Conservation (phyloP, 2,113 vertebrate species). For the Pedetes capensis region DNA sequence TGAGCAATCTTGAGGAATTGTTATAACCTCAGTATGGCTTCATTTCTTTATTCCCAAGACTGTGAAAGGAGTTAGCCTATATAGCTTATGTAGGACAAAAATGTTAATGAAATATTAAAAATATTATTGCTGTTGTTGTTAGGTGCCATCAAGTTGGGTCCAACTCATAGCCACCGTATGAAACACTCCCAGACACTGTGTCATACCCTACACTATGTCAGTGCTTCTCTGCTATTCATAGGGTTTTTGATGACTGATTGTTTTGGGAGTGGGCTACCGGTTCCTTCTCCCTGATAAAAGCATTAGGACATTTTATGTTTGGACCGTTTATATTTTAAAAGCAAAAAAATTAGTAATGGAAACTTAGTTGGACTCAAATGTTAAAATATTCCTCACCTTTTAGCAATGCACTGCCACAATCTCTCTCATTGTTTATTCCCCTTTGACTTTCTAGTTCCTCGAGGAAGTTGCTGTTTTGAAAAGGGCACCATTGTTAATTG, state of each 20-base stretch:
- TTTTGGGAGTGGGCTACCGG: too few species aligned
- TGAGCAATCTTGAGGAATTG: not conserved
- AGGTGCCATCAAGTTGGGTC: too few species aligned
- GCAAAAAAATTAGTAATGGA: not conserved
- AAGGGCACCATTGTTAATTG: not conserved
- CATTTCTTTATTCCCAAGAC: not conserved
- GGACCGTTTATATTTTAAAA: not conserved
- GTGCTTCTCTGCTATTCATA: too few species aligned
- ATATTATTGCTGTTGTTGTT: too few species aligned
- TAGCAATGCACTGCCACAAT: not conserved
- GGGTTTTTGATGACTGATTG: too few species aligned
- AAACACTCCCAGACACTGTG: too few species aligned
- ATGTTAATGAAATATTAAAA: conserved; percentile 18
- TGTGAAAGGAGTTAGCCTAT: too few species aligned
- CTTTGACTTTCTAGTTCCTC: not conserved
- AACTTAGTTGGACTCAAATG: not conserved
- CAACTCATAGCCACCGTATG: too few species aligned
- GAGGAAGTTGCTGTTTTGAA: not conserved
- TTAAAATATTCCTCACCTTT: not conserved
- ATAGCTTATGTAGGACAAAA: too few species aligned
- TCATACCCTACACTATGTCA: too few species aligned
- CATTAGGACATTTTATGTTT: not conserved
- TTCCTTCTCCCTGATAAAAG: too few species aligned
- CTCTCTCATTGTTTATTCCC: not conserved
- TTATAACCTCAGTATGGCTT: not conserved